Evolutionary conservation across 2,888 invertebrate genomes (phyloP).

Genomic region (Rhingia rostrata): DNA sequence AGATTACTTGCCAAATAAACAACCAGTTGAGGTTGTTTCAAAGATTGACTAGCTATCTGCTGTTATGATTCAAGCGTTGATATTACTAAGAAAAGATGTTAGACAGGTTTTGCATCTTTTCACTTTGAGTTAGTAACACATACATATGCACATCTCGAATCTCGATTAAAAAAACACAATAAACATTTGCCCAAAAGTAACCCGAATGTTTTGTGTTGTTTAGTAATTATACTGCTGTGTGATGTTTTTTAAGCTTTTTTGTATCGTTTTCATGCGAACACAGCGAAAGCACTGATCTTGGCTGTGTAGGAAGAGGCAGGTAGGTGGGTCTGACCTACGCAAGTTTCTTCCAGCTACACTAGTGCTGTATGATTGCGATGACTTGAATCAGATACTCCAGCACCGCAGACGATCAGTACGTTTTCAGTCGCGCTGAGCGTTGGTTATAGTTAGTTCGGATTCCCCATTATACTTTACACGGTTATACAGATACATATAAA

Average conservation of each 20-base stretch:
- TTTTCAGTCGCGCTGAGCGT: conserved; percentile 81
- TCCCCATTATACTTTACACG: conserved; percentile 4
- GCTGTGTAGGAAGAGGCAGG: conserved; percentile 63
- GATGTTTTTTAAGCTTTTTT: conserved; percentile 43
- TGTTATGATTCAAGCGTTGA: conserved; percentile 1
- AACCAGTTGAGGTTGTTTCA: conserved; percentile 21
- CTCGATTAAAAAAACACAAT: background rate
- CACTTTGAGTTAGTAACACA: conserved; percentile 17
- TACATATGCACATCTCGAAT: background rate
- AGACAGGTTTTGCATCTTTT: conserved; percentile 48
- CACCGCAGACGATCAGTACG: conserved; percentile 79
- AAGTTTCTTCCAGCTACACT: conserved; percentile 62
- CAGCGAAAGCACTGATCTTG: conserved; percentile 52
- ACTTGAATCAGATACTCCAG: conserved; percentile 75
- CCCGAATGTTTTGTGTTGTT: conserved; percentile 20
- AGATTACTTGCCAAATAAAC: background rate
- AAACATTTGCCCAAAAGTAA: conserved; percentile 42
- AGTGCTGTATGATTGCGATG: conserved; percentile 67
- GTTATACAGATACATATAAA: conserved; percentile 24
- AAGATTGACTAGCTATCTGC: background rate
- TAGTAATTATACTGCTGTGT: conserved; percentile 15
- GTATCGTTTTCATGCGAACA: conserved; percentile 3
- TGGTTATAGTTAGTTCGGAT: conserved; percentile 76
- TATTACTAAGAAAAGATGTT: conserved; percentile 40
- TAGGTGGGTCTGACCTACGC: conserved; percentile 67